Evolutionary conservation across 1,140 invertebrate species (phyloP), one percentile per base, ranked within the genome.

Genomic region (Rhysida immarginata): DNA sequence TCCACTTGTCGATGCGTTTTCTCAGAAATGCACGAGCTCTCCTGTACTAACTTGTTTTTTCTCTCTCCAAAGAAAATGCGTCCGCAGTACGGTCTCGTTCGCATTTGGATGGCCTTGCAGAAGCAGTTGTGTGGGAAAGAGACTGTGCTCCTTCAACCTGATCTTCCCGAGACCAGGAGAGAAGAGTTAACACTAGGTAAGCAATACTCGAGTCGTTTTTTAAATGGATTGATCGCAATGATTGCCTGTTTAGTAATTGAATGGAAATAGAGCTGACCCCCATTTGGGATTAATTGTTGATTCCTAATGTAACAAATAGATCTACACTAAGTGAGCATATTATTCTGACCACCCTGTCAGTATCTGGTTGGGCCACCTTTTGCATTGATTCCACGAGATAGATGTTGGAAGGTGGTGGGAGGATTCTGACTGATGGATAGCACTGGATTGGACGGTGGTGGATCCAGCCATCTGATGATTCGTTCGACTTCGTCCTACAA

Each of bases 81-180:
- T 46, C 62, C 59, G 14, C 62, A 63, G 45, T 59, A 61, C 54
- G 70, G 71, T 29, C 62, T 74, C 46, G 48, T 73, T 5, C 64
- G 70, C 54, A 66, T 74, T 29, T 75, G 73, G 73, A 63, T 69
- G 55, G 66, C 67, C 18, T 71, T 75, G 70, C 73, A 74, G 60
- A 68, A 65, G 35, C 71, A 71, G n/a, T 65, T 75, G 27, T 75
- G 74, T 66, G 74, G 74, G 11, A 64, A 67, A 59, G 62, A 62
- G 21, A 58, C 61, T 13, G 24, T 25, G 13, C 14, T 26, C 8
- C 24, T 26, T 11, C 13, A 51, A 51, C 49, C 45, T 43, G 14
- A 61, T 48, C 18, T 58, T n/a, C 59, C 58, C 23, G 41, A 51
- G 27, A 57, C 54, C 55, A 59, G 56, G 23, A 52, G 58, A 26